Evolutionary conservation across 2,797 vertebrate species (phyloP).

Genomic region (Setipinna tenuifilis): DNA sequence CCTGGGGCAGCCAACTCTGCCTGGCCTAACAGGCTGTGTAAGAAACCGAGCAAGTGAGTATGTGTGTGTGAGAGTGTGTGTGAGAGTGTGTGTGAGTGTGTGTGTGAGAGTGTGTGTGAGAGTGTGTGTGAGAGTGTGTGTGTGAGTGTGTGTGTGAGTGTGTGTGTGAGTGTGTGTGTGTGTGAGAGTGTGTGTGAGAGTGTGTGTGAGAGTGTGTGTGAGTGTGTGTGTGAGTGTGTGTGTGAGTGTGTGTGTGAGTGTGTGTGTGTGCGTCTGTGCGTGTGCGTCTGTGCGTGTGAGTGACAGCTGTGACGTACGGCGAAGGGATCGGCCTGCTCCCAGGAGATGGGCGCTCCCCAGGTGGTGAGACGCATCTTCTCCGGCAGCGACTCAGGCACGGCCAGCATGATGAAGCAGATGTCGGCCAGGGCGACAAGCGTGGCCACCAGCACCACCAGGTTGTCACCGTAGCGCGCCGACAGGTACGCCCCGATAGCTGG

Average conservation of each 20-base stretch:
- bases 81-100: no score
- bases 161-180: no score
- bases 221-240: not conserved
- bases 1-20: no score
- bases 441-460: slow-evolving; percentile 86
- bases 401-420: slow-evolving; percentile 90
- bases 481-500: slow-evolving; percentile 93
- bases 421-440: slow-evolving; percentile 85
- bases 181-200: not conserved
- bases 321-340: slow-evolving; percentile 94
- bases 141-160: no score
- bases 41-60: no score
- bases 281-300: no score
- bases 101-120: no score
- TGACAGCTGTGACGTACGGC: slow-evolving; percentile 71
- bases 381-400: slow-evolving; percentile 89
- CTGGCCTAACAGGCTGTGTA: no score
- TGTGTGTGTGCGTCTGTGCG: no score
- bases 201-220: not conserved
- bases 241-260: not conserved
- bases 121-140: no score
- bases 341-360: slow-evolving; percentile 88
- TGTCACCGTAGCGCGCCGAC: slow-evolving; percentile 86
- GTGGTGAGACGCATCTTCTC: slow-evolving; percentile 90
- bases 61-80: no score